Evolutionary conservation across 2,797 vertebrate genomes (phyloP).

Genomic region (Coccyzus lansbergi): DNA sequence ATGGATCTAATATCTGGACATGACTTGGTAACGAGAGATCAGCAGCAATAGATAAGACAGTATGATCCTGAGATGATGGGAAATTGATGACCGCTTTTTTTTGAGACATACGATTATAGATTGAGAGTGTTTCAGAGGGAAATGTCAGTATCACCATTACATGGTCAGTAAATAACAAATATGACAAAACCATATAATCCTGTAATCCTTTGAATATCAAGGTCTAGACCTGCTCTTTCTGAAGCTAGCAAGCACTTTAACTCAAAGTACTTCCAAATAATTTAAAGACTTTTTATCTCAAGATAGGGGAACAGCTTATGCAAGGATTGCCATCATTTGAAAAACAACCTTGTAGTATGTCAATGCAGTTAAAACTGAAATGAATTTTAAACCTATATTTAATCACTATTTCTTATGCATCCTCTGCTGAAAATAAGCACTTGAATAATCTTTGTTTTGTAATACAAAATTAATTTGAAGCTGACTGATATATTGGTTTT

Average conservation of each 20-base stretch:
- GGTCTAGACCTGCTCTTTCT: background rate
- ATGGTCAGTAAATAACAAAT: background rate
- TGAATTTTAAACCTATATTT: background rate
- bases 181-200: background rate
- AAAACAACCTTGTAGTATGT: background rate
- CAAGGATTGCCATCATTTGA: background rate
- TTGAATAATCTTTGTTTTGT: background rate
- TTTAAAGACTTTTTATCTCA: background rate
- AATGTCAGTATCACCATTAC: background rate
- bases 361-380: background rate
- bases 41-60: background rate
- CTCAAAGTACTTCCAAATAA: background rate
- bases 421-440: background rate
- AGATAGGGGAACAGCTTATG: background rate
- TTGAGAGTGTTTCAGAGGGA: background rate
- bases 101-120: background rate
- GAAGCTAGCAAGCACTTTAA: background rate
- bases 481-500: background rate
- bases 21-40: rapidly evolving
- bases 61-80: background rate
- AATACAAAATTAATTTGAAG: background rate
- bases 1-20: background rate
- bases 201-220: background rate
- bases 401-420: background rate
- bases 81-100: background rate